Percentiles rank a stretch among this genome's conserved stretches.
Conservation (phyloP, 2,113 vertebrate species). For the Amphilophus citrinellus region DNA sequence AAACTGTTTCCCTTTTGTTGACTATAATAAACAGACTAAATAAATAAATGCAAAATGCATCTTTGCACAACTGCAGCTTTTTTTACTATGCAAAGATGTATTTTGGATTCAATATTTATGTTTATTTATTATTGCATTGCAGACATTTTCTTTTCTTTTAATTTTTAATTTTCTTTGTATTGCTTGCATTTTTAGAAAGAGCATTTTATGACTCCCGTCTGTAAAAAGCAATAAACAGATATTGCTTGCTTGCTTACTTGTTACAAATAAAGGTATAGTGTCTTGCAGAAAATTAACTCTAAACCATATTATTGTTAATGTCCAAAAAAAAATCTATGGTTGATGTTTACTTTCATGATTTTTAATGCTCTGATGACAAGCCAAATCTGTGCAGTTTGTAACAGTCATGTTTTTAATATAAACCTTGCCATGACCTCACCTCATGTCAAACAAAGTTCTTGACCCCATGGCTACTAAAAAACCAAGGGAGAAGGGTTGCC, state of each 20-base stretch:
- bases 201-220: neutral
- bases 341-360: neutral
- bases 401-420: neutral
- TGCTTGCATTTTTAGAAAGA: neutral
- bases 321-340: neutral
- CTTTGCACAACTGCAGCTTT: too few relatives aligned
- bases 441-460: neutral
- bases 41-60: neutral
- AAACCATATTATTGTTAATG: neutral
- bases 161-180: neutral
- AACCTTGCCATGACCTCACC: neutral
- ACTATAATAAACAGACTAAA: neutral
- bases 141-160: neutral
- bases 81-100: neutral
- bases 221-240: neutral
- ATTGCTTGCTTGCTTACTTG: neutral
- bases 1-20: neutral
- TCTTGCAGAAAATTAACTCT: neutral
- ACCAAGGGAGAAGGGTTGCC: neutral
- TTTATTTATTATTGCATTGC: neutral
- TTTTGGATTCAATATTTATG: slow-evolving; percentile 1
- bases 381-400: neutral
- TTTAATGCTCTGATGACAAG: neutral
- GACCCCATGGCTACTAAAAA: neutral
- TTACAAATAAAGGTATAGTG: neutral